Conservation (phyloP, 1,140 invertebrate genomes). For the Laodelphax striatellus region DNA sequence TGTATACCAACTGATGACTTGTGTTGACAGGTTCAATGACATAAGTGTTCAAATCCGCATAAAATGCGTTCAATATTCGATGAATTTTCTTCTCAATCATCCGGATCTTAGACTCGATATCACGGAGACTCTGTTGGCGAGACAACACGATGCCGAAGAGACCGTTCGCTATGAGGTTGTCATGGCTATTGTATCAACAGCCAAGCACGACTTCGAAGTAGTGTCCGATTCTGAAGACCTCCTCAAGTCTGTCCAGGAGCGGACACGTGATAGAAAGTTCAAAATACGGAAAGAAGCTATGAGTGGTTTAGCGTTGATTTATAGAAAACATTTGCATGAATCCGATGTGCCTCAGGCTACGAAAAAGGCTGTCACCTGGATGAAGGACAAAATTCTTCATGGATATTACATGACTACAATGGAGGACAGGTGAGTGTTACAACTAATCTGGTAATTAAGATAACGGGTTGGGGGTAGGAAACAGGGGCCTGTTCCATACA, state of each 20-base stretch:
- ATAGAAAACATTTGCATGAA: slow-evolving; percentile 80
- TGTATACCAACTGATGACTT: background rate
- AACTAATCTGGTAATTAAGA: too few species aligned
- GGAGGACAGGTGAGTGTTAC: slow-evolving; percentile 45
- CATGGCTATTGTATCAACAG: slow-evolving; percentile 89
- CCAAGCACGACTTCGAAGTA: slow-evolving; percentile 81
- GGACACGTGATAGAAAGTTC: slow-evolving; percentile 94
- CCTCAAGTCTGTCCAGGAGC: slow-evolving; percentile 86
- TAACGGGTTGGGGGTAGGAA: too few species aligned
- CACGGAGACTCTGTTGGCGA: slow-evolving; percentile 71
- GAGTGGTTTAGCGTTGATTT: slow-evolving; percentile 84
- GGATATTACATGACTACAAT: slow-evolving; percentile 75
- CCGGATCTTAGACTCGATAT: slow-evolving; percentile 84
- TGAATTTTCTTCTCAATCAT: slow-evolving; percentile 94
- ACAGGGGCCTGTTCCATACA: too few species aligned
- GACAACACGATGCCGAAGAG: slow-evolving; percentile 92
- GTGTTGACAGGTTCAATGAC: slow-evolving; percentile 74
- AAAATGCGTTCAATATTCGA: slow-evolving; percentile 94
- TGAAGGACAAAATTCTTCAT: slow-evolving; percentile 95
- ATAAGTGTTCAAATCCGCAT: slow-evolving; percentile 84
- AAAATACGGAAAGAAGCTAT: slow-evolving; percentile 95
- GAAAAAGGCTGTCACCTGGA: slow-evolving; percentile 86
- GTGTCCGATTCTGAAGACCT: slow-evolving; percentile 84
- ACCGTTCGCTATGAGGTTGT: slow-evolving; percentile 90
- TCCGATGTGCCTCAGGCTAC: slow-evolving; percentile 72